Percentiles rank a stretch among this genome's conserved stretches.
These are phyloP conservation scores for Thera britannica DNA, from an alignment of 2,888 invertebrate species.

Conservation along the genomic window DNA sequence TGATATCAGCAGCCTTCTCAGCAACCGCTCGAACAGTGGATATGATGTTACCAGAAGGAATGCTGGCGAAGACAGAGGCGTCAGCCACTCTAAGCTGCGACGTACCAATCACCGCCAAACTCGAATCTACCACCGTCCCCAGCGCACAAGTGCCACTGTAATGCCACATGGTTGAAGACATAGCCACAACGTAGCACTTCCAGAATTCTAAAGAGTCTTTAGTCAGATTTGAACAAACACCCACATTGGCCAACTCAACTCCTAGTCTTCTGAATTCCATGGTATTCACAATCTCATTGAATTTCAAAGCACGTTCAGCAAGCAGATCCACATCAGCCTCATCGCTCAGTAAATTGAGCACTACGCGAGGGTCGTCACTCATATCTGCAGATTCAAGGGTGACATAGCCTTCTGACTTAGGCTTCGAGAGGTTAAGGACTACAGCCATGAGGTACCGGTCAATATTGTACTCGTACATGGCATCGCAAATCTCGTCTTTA, in stretches of 20 bases:
- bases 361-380: constrained; percentile 29
- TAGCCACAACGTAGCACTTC: constrained; percentile 41
- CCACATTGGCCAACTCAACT: constrained; percentile 34
- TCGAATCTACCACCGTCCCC: constrained; percentile 42
- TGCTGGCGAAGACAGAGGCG: constrained; percentile 36
- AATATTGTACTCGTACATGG: constrained; percentile 35
- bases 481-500: constrained; percentile 45
- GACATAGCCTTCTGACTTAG: constrained; percentile 44
- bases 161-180: constrained; percentile 48
- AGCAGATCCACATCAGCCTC: constrained; percentile 27
- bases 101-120: constrained; percentile 36
- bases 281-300: constrained; percentile 20
- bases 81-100: constrained; percentile 40
- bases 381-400: constrained; percentile 33
- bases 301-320: constrained; percentile 2
- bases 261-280: constrained; percentile 27
- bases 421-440: constrained; percentile 36
- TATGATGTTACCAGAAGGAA: constrained; percentile 37
- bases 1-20: constrained; percentile 37
- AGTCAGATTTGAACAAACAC: constrained; percentile 15
- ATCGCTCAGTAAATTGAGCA: constrained; percentile 20
- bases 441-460: constrained; percentile 29
- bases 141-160: constrained; percentile 44
- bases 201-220: constrained; percentile 34
- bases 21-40: constrained; percentile 37